Evolutionary conservation across 53 echinoderm and acorn worm species (phyloP).

Genomic region (Echinarachnius parma): DNA sequence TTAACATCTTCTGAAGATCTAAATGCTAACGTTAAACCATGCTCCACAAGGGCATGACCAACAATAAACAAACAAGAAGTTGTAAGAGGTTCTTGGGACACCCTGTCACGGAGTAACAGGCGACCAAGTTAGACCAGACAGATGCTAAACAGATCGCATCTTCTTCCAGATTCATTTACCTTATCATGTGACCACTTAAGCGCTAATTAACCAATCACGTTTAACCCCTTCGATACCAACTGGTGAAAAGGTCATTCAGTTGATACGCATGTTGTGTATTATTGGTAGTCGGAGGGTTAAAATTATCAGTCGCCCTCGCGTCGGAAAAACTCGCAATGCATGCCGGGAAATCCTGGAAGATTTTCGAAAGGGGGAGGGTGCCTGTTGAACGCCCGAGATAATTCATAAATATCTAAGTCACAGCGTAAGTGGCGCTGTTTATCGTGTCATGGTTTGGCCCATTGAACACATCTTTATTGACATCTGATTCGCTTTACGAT

Average conservation of each 20-base stretch:
- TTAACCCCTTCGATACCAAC: too few relatives aligned
- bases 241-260: too few relatives aligned
- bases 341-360: conserved; percentile 71
- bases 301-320: conserved; percentile 13
- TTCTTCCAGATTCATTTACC: conserved; percentile 20
- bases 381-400: background rate
- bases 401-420: conserved; percentile 10
- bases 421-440: conserved; percentile 46
- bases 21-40: too few relatives aligned
- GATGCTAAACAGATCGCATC: conserved; percentile 42
- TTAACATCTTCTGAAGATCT: too few relatives aligned
- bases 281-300: too few relatives aligned
- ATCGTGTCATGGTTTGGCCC: background rate
- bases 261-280: too few relatives aligned
- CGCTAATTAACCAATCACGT: conserved; percentile 44
- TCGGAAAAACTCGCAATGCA: conserved; percentile 51
- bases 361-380: conserved; percentile 45
- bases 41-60: too few relatives aligned
- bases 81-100: too few relatives aligned
- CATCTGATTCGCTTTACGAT: background rate
- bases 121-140: conserved; percentile 9
- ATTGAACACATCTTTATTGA: background rate
- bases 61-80: too few relatives aligned
- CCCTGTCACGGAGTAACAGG: background rate
- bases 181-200: conserved; percentile 25